Evolutionary conservation across 2,113 vertebrate species (phyloP).

Genomic region (Romanogobio albipinnatus): DNA sequence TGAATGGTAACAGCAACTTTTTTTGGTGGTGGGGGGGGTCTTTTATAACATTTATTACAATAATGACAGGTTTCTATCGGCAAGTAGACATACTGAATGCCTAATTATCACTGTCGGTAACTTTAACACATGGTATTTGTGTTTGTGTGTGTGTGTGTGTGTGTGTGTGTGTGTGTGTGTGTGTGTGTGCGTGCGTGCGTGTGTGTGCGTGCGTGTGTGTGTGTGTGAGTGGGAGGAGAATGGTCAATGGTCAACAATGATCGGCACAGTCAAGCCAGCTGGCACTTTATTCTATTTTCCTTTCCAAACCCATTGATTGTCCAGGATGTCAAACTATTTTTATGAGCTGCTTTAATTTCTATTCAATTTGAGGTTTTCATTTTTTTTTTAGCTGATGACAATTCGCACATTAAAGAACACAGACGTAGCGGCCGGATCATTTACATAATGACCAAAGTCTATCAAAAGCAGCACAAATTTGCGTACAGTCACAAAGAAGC

Average conservation of each 20-base stretch:
- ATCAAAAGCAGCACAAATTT: too few relatives aligned
- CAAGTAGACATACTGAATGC: neutral
- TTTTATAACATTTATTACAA: neutral
- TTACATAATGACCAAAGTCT: too few relatives aligned
- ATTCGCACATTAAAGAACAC: too few relatives aligned
- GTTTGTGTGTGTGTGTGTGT: neutral
- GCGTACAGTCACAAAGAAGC: too few relatives aligned
- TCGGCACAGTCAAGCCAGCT: neutral
- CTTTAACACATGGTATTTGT: conserved; percentile 3
- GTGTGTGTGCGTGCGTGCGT: neutral
- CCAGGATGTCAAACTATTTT: too few relatives aligned
- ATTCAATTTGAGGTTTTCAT: too few relatives aligned
- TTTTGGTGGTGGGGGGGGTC: too few relatives aligned
- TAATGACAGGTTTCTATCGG: neutral
- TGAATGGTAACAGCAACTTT: neutral
- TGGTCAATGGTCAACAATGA: neutral
- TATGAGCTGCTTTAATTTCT: too few relatives aligned
- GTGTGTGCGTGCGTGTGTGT: neutral
- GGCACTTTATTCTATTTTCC: neutral
- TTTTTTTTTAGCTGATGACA: too few relatives aligned
- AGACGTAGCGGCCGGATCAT: too few relatives aligned
- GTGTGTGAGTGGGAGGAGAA: neutral
- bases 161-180: neutral
- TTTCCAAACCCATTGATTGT: neutral
- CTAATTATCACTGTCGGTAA: conserved; percentile 23